Percentiles rank a stretch among this genome's conserved stretches.
Conservation (phyloP, 2,113 vertebrate genomes). For the Pipa parva region DNA sequence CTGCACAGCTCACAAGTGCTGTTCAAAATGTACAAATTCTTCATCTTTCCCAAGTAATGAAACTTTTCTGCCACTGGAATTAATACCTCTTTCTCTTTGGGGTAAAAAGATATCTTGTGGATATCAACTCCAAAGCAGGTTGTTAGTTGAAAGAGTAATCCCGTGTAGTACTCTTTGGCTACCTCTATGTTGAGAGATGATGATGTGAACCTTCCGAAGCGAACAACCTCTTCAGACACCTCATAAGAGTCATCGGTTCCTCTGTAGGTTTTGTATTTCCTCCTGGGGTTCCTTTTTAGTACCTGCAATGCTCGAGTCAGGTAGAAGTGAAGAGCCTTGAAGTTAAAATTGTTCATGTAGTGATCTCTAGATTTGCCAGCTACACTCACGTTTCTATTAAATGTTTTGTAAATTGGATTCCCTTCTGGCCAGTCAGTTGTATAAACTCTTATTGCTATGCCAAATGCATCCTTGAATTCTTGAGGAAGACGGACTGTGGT, state of each 20-base stretch:
- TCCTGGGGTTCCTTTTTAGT: slow-evolving; percentile 8
- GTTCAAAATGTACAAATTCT: slow-evolving; percentile 24
- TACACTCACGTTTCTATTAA: slow-evolving; percentile 12
- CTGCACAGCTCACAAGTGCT: slow-evolving; percentile 24
- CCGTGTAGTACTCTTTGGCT: slow-evolving; percentile 46
- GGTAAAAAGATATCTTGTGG: slow-evolving; percentile 50
- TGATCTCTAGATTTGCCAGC: slow-evolving; percentile 2
- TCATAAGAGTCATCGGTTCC: slow-evolving; percentile 42
- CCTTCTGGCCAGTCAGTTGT: slow-evolving; percentile 27
- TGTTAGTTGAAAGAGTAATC: slow-evolving; percentile 51
- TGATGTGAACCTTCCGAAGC: slow-evolving; percentile 55
- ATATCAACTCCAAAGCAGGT: slow-evolving; percentile 56
- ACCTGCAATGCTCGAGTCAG: slow-evolving; percentile 28
- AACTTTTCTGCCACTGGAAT: slow-evolving; percentile 56
- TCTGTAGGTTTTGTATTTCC: slow-evolving; percentile 36
- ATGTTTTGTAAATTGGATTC: slow-evolving; percentile 19
- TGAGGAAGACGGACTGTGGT: slow-evolving; percentile 37
- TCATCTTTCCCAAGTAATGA: slow-evolving; percentile 45
- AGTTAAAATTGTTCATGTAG: slow-evolving; percentile 23
- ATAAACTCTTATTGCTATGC: slow-evolving; percentile 50
- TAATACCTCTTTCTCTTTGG: slow-evolving; percentile 50
- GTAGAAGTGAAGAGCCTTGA: slow-evolving; percentile 37
- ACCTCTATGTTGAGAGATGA: slow-evolving; percentile 48
- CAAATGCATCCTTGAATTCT: slow-evolving; percentile 50
- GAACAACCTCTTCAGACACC: slow-evolving; percentile 40